Evolutionary conservation across 1,140 invertebrate genomes (phyloP).

Genomic region (Penaeus vannamei): DNA sequence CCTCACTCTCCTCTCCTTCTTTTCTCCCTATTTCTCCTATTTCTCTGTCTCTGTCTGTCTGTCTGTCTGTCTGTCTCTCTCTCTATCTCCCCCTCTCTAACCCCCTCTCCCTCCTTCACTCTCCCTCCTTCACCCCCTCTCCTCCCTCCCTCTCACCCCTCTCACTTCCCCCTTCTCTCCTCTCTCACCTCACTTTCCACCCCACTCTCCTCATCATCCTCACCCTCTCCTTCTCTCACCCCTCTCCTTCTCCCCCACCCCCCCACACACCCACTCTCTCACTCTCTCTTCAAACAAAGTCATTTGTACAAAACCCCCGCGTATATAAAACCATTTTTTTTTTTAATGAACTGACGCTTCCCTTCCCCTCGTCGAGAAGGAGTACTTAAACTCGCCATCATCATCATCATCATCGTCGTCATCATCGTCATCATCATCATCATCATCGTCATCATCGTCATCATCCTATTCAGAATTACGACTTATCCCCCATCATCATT

Average conservation of each 20-base stretch:
- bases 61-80: slow-evolving; percentile 35
- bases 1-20: no score
- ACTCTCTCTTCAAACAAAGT: background rate
- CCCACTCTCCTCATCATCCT: no score
- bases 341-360: background rate
- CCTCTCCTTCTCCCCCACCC: background rate
- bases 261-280: background rate
- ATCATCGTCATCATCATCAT: no score
- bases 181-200: background rate
- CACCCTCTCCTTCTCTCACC: background rate
- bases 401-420: no score
- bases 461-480: no score
- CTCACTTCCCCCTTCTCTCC: background rate
- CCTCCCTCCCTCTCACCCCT: background rate
- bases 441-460: no score
- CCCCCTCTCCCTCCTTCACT: background rate
- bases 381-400: no score
- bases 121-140: background rate
- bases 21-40: slow-evolving; percentile 3
- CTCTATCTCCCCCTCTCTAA: slow-evolving; percentile 22
- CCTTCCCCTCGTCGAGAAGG: background rate
- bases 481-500: no score
- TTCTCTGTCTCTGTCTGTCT: background rate
- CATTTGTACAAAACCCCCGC: background rate
- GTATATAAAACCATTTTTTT: background rate